These are phyloP conservation scores for Melanotus villosus DNA, from an alignment of 2,888 invertebrate genomes.

Conservation along the genomic window DNA sequence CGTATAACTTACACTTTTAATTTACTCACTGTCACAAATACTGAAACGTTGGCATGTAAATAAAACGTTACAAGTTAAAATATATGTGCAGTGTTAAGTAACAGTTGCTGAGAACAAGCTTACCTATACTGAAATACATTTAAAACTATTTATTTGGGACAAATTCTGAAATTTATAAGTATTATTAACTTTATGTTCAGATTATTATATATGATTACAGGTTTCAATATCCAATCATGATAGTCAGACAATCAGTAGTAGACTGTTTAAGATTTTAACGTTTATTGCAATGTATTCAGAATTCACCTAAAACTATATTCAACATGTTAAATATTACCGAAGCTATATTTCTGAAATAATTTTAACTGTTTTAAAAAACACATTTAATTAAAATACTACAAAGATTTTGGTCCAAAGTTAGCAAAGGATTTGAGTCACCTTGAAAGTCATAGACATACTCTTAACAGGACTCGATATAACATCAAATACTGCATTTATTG, in stretches of 20 bases:
- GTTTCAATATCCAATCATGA: slow-evolving; percentile 1
- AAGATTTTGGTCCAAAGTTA: no score
- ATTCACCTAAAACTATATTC: no score
- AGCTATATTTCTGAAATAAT: neutral
- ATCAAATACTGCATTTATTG: no score
- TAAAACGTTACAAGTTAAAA: neutral
- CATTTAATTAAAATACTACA: no score
- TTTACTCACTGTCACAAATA: neutral
- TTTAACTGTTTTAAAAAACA: no score
- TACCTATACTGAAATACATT: neutral
- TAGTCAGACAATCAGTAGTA: slow-evolving; percentile 1
- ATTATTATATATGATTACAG: neutral
- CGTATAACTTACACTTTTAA: neutral
- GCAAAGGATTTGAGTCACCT: no score
- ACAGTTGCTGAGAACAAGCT: slow-evolving; percentile 6
- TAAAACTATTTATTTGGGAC: neutral
- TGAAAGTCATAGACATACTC: no score
- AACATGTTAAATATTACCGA: no score
- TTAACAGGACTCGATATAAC: no score
- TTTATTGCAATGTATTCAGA: no score
- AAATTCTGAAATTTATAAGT: neutral
- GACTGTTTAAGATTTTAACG: no score
- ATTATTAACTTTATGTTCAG: neutral
- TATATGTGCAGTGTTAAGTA: slow-evolving; percentile 7
- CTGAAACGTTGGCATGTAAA: neutral